These are phyloP conservation scores for Drosophila subquinaria DNA, from an alignment of 2,888 invertebrate genomes.

Conservation along the genomic window DNA sequence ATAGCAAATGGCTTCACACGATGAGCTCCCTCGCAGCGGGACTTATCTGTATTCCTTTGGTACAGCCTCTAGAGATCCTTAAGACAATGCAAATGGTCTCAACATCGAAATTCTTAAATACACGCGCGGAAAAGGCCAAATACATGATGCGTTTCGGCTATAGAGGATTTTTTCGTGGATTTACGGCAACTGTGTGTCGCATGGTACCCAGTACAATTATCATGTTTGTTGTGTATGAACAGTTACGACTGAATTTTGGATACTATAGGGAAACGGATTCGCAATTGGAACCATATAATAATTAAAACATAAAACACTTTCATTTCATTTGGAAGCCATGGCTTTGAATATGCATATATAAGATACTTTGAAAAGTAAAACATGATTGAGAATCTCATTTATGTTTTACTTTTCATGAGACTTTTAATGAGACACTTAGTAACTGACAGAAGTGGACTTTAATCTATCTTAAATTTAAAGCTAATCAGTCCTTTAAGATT, in stretches of 20 bases:
- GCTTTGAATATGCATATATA: too few species aligned
- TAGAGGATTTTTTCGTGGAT: conserved; percentile 52
- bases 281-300: not conserved
- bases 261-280: conserved; percentile 23
- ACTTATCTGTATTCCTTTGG: conserved; percentile 39
- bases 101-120: not conserved
- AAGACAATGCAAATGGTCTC: conserved; percentile 48
- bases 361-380: not conserved
- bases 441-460: not conserved
- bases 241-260: conserved; percentile 48
- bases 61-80: conserved; percentile 54
- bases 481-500: too few species aligned
- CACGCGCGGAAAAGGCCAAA: not conserved
- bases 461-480: too few species aligned
- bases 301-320: not conserved
- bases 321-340: too few species aligned
- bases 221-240: conserved; percentile 51
- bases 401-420: not conserved
- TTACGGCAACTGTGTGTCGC: conserved; percentile 41
- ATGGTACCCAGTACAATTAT: conserved; percentile 55
- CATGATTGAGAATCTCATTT: too few species aligned
- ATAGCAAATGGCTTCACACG: conserved; percentile 43
- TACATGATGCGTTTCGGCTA: conserved; percentile 48
- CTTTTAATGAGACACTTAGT: not conserved
- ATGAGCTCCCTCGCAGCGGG: conserved; percentile 51